Evolutionary conservation across 53 echinoderm and acorn worm species (phyloP), one percentile per base, ranked within the genome.

Genomic region (Apostichopus leukothele): DNA sequence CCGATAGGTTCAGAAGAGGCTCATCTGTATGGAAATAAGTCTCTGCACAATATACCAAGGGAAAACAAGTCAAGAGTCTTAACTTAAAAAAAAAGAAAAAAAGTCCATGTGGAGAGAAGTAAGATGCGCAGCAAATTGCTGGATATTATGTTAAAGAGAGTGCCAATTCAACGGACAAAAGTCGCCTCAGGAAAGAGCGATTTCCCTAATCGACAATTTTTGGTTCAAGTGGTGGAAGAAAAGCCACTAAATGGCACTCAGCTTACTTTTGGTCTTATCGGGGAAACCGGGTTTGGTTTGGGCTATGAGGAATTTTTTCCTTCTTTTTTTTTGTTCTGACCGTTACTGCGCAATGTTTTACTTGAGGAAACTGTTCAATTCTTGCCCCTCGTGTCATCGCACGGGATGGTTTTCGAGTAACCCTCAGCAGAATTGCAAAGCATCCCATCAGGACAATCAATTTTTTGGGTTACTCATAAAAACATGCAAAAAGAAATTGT

Each of bases 1-100:
- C 81, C 81, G 53, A 59, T 54, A 23, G 81, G 81, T n/a, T 81
- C 21, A 54, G 81, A 81, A n/a, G 19, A 22, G 19, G 12, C 59
- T 54, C 54, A 81, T 81, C 55, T 81, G 60, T 57, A 81, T 81
- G 53, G 55, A 22, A 81, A 81, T 81, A 81, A 57, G 81, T 81
- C 81, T 59, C 18, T 22, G 7, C 81, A 20, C 23, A 52, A 18
- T 50, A 81, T 57, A 54, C 81, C 25, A 54, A 19, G 22, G 22
- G 21, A 81, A 81, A 81, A 54, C 55, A 81, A 81, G 81, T 81
- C 81, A 81, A 81, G 81, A n/a, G 81, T 81, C 60, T 81, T 54
- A 52, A 54, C 60, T 81, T 81, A 39, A 39, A 39, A 39, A 39
- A 39, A 39, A 39, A 39, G 3, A 39, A 39, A 39, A 39, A 39